Conservation (phyloP, 2,797 vertebrate genomes). For the Chrosomus eos region DNA sequence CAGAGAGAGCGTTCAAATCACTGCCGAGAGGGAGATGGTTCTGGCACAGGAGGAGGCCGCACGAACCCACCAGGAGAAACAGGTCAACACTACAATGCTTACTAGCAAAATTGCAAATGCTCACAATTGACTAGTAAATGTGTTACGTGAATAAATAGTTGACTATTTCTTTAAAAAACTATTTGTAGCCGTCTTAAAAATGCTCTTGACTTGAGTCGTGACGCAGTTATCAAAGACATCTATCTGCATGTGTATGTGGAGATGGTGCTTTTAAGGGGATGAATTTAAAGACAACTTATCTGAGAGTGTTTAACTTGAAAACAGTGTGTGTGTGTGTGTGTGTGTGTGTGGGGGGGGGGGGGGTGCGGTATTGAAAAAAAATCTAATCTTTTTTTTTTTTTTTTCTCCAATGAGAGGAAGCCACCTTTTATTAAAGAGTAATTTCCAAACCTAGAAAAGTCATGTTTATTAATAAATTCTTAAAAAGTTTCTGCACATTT, state of each 20-base stretch:
- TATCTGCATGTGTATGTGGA: background rate
- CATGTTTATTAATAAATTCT: background rate
- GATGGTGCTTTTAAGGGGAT: background rate
- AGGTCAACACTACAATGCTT: conserved; percentile 75
- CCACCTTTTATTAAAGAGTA: background rate
- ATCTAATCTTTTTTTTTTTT: too few relatives aligned
- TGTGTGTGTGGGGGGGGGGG: too few relatives aligned
- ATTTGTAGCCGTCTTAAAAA: background rate
- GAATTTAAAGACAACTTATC: background rate
- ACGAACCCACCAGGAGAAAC: conserved; percentile 94
- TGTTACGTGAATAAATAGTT: background rate
- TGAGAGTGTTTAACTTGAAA: background rate
- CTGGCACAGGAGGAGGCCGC: conserved; percentile 97
- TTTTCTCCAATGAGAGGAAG: too few relatives aligned
- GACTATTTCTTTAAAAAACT: background rate
- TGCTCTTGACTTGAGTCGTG: background rate
- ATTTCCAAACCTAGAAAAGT: background rate
- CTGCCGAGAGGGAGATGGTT: conserved; percentile 97
- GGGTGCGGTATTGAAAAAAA: too few relatives aligned
- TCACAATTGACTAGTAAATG: background rate
- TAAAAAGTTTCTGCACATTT: background rate
- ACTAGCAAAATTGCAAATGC: background rate
- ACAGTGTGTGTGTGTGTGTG: too few relatives aligned
- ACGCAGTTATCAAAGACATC: background rate
- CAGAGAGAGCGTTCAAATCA: conserved; percentile 98